Base-by-base conservation (phyloP, 30 jellyfish, hydroid and myxozoan genomes). In the Aurelia sp. region DNA sequence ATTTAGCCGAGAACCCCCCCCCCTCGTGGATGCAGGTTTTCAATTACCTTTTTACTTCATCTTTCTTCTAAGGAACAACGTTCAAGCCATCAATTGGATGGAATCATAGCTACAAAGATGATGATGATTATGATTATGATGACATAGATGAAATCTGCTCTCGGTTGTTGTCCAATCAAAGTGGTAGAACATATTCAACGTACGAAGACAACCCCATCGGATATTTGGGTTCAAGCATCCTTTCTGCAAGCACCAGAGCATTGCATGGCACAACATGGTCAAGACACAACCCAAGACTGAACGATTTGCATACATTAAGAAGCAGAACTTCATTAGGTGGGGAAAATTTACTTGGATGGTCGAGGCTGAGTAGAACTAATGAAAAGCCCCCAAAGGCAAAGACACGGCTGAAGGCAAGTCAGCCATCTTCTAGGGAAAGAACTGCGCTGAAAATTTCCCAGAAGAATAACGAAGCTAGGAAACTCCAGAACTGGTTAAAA, bases 401-500 rank as follows among this genome's bases (percentile, higher is more conserved):
- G 66, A n/a, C 63, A 5, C 53, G 44, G 3, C 18, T 27, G 27
- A 53, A 58, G 31, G 31, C 76, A 24, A 12, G 4, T 13, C 72
- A 20, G 13, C 72, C 21, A 38, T 10, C 15, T 65, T 16, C 31
- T 30, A 20, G 20, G 31, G 67, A 66, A 33, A 27, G 48, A 44
- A 21, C 24, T 35, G 38, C 85, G 21, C 24, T 41, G 72, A 33
- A 30, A 44, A 35, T 52, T 35, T 21, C 21, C 5, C 33, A n/a
- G n/a, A 84, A 84, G 16, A 18, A 27, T 6, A 76, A 58, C 38
- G 93, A 60, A 24, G 30, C 38, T 66, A 31, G 16, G 59, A 84
- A 71, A 63, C 58, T 85, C 22, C 44, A 53, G 59, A 67, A 74
- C 27, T 85, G 88, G 88, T 62, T 85, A 15, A 27, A 52, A 60